Percentiles rank a stretch among this genome's conserved stretches.
Evolutionary conservation across 2,797 vertebrate species (phyloP).

Genomic region (Pelochelys cantorii): DNA sequence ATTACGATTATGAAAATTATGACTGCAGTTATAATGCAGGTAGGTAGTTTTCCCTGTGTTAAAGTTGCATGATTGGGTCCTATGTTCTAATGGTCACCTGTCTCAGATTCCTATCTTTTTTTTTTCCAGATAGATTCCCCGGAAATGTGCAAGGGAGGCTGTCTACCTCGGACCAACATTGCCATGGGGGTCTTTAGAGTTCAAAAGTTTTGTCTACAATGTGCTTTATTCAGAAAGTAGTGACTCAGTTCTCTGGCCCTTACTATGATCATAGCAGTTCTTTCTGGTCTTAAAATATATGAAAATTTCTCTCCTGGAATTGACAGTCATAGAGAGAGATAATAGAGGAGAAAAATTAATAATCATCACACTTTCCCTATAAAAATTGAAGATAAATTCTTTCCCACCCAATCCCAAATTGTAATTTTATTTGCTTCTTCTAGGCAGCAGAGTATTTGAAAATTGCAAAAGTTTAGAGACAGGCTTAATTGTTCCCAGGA

Average conservation of each 20-base stretch:
- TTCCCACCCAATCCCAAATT: no score
- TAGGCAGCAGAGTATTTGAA: no score
- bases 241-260: not conserved
- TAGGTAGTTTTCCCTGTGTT: not conserved
- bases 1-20: not conserved
- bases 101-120: not conserved
- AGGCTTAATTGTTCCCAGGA: not conserved
- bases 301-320: not conserved
- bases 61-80: not conserved
- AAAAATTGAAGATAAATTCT: no score
- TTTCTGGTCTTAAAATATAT: not conserved
- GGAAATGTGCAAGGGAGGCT: not conserved
- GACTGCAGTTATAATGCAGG: not conserved
- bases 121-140: not conserved
- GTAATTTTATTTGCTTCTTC: no score
- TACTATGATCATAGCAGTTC: not conserved
- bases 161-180: not conserved
- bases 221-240: not conserved
- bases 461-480: no score
- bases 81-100: not conserved
- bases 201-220: not conserved
- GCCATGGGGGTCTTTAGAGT: not conserved
- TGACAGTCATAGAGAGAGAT: not conserved
- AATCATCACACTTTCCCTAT: not conserved
- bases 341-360: not conserved